These are phyloP conservation scores for Leucophora obtusa DNA, from an alignment of 2,888 invertebrate species.

Conservation along the genomic window DNA sequence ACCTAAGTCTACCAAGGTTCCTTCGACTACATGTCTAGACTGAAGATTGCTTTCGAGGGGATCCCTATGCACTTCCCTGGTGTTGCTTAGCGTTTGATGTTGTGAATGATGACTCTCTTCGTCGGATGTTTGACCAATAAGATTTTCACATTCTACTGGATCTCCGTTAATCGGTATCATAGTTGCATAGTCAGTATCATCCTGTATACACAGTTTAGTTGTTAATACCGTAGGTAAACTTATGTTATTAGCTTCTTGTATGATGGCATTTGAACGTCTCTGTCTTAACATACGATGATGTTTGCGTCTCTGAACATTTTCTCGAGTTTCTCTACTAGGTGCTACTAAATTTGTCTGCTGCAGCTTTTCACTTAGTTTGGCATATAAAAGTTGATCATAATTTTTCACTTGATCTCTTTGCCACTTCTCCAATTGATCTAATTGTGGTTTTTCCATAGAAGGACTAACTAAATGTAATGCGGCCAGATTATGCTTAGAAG, in stretches of 20 bases:
- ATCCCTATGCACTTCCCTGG: neutral
- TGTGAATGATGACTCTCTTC: constrained; percentile 68
- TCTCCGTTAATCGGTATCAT: constrained; percentile 71
- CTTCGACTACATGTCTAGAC: constrained; percentile 69
- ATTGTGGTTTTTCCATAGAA: constrained; percentile 70
- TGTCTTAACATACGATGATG: constrained; percentile 62
- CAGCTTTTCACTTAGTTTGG: constrained; percentile 77
- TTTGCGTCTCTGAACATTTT: constrained; percentile 71
- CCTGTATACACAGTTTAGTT: constrained; percentile 34
- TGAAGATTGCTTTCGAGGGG: too few relatives aligned
- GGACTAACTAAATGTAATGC: constrained; percentile 71
- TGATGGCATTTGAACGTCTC: constrained; percentile 40
- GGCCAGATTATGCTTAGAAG: constrained; percentile 72
- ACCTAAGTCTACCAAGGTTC: constrained; percentile 70
- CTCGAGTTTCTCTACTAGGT: constrained; percentile 36
- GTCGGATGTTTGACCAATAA: constrained; percentile 69
- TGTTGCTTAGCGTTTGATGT: constrained; percentile 1
- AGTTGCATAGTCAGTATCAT: constrained; percentile 65
- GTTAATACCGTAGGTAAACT: constrained; percentile 53
- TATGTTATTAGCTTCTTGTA: constrained; percentile 44
- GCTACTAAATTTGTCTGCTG: constrained; percentile 69
- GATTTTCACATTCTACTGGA: constrained; percentile 74
- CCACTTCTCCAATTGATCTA: constrained; percentile 80
- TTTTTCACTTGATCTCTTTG: constrained; percentile 72
- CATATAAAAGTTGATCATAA: constrained; percentile 77